phyloP scores from a whole-genome alignment of 2,113 vertebrate genomes.

The Ailuropoda melanoleuca region DNA sequence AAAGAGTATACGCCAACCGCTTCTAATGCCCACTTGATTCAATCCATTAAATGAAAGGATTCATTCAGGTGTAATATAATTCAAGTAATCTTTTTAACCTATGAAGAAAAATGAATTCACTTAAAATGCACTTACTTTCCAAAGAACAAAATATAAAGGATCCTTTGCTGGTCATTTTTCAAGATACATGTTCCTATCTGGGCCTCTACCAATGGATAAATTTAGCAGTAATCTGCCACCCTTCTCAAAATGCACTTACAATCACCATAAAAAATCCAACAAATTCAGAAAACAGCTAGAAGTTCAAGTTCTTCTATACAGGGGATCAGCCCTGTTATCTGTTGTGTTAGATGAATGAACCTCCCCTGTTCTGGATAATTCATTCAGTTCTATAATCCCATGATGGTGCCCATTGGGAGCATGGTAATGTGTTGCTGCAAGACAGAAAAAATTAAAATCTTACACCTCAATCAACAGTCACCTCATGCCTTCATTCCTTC shows the following conservation, averaged over 20 bases:
- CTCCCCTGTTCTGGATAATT: background rate
- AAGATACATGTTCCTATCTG: background rate
- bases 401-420: background rate
- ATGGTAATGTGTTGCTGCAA: background rate
- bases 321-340: background rate
- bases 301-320: background rate
- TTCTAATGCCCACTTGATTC: background rate
- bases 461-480: background rate
- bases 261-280: conserved; percentile 11
- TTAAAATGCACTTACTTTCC: conserved; percentile 10
- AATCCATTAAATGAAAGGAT: background rate
- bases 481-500: background rate
- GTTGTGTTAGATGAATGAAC: background rate
- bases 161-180: background rate
- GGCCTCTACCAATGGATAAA: background rate
- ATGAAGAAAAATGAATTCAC: background rate
- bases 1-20: background rate
- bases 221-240: background rate
- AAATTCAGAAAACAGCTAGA: conserved; percentile 29
- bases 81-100: background rate
- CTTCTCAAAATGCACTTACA: background rate
- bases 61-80: background rate
- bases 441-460: background rate
- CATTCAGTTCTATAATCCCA: background rate
- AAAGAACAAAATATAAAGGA: conserved; percentile 19